Evolutionary conservation across 2,113 vertebrate species (phyloP).

Genomic region (Castor canadensis): DNA sequence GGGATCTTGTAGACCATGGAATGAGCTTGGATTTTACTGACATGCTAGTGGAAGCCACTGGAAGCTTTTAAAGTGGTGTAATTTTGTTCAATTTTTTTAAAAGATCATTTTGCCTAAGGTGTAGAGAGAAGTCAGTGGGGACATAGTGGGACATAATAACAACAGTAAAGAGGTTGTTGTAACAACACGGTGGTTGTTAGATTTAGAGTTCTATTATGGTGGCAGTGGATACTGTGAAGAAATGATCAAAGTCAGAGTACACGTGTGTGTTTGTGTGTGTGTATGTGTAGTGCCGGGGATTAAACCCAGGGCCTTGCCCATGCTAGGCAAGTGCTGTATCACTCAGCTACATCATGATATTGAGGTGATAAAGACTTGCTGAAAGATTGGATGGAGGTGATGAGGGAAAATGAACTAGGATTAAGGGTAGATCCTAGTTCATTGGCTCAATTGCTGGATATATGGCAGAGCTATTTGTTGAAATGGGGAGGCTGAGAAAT

Average conservation of each 20-base stretch:
- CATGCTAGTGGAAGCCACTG: background rate
- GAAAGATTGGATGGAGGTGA: background rate
- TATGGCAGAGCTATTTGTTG: background rate
- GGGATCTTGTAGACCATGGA: background rate
- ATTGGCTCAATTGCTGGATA: background rate
- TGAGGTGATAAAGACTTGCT: background rate
- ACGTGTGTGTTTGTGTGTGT: background rate
- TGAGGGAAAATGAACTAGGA: too few species aligned
- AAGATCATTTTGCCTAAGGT: background rate
- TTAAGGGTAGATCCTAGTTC: background rate
- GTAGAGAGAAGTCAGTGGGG: background rate
- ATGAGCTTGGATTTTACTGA: background rate
- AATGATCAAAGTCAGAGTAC: background rate
- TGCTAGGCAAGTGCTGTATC: background rate
- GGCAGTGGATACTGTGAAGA: background rate
- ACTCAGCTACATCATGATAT: background rate
- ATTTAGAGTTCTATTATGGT: background rate
- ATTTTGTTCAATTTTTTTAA: background rate
- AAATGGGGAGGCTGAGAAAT: background rate
- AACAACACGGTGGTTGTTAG: background rate
- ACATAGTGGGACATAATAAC: background rate
- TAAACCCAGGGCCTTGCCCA: background rate
- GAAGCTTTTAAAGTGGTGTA: background rate
- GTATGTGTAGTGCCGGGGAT: background rate
- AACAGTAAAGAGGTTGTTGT: background rate